Evolutionary conservation across 2,797 vertebrate species (phyloP).

Genomic region (Sebastiscus tertius): DNA sequence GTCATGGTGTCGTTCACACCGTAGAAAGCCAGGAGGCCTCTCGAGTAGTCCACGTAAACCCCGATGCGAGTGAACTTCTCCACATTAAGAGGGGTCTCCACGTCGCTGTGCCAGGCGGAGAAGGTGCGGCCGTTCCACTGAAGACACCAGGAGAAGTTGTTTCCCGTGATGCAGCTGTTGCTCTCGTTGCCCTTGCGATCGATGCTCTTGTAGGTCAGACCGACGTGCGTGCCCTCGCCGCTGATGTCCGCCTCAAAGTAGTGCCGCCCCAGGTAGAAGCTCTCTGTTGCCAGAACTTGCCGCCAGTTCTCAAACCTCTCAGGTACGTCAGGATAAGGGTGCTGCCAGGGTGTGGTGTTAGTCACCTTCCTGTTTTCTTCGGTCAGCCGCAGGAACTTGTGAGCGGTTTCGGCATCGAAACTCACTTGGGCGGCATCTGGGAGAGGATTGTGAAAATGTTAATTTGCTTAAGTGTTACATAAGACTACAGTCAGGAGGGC

Average conservation of each 20-base stretch:
- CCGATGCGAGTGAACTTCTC: conserved; percentile 79
- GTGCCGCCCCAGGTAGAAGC: conserved; percentile 86
- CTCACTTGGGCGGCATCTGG: conserved; percentile 69
- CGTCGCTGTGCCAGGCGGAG: conserved; percentile 86
- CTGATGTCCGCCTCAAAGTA: conserved; percentile 86
- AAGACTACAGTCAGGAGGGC: background rate
- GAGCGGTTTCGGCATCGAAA: conserved; percentile 81
- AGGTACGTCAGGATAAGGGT: conserved; percentile 81
- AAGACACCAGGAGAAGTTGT: conserved; percentile 87
- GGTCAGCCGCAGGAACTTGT: conserved; percentile 89
- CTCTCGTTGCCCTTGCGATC: conserved; percentile 81
- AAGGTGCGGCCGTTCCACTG: conserved; percentile 86
- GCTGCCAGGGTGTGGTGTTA: conserved; percentile 88
- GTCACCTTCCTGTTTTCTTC: conserved; percentile 85
- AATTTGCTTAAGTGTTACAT: background rate
- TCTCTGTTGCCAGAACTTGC: conserved; percentile 84
- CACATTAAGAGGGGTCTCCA: conserved; percentile 77
- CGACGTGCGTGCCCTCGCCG: conserved; percentile 83
- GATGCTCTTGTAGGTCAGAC: conserved; percentile 85
- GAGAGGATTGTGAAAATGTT: background rate
- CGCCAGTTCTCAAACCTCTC: conserved; percentile 84
- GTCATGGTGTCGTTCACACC: conserved; percentile 73
- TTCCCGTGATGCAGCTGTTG: conserved; percentile 84
- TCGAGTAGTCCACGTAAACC: conserved; percentile 81
- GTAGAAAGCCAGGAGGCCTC: conserved; percentile 82